Conservation (phyloP, 2,888 invertebrate genomes). For the Eurytoma californica region DNA sequence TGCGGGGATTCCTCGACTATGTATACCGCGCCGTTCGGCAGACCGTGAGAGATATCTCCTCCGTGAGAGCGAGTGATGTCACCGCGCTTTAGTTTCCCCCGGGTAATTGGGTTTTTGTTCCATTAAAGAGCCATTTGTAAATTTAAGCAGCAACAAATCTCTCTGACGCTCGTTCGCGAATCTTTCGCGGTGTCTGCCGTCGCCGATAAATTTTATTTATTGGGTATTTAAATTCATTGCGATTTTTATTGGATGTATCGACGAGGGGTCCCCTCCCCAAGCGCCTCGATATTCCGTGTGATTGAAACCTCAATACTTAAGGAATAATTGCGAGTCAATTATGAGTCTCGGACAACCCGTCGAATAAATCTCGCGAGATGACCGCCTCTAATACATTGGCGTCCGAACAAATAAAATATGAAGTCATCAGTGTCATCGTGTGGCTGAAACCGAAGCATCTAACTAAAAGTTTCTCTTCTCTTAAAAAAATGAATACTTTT, state of each 20-base stretch:
- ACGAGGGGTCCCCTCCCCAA: too few species aligned
- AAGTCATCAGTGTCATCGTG: not conserved
- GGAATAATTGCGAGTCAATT: too few species aligned
- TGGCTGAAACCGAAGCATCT: not conserved
- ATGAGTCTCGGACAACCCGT: too few species aligned
- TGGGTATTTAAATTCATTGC: too few species aligned
- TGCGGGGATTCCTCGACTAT: not conserved
- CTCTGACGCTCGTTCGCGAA: not conserved
- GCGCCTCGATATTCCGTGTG: too few species aligned
- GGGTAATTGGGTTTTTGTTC: constrained; percentile 3
- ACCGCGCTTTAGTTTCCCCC: not conserved
- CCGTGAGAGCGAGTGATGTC: constrained; percentile 2
- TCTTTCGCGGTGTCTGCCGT: too few species aligned
- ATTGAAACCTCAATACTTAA: too few species aligned
- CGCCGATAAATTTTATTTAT: too few species aligned
- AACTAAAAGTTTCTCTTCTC: not conserved
- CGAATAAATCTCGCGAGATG: too few species aligned
- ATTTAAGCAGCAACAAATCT: constrained; percentile 16
- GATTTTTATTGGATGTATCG: too few species aligned
- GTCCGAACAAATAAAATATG: not conserved
- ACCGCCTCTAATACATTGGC: not conserved
- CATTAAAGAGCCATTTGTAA: constrained; percentile 13
- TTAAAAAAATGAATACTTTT: too few species aligned
- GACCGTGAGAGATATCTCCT: constrained; percentile 1
- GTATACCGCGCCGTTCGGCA: not conserved